Percentiles rank a stretch among this genome's conserved stretches.
These are phyloP conservation scores for Propithecus deckenii DNA, from an alignment of 2,797 vertebrate species.

Conservation along the genomic window DNA sequence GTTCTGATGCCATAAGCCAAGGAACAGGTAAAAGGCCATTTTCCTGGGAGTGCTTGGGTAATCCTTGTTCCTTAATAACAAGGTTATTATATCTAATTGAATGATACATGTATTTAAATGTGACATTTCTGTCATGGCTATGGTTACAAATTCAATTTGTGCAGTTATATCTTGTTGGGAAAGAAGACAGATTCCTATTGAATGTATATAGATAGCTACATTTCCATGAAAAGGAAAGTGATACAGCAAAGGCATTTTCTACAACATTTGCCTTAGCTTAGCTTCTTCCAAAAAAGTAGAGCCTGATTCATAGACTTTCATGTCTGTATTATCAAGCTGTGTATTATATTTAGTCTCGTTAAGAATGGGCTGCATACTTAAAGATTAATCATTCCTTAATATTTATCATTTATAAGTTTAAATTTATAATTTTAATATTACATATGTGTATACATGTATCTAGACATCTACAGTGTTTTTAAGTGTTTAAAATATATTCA, in stretches of 20 bases:
- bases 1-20: not conserved
- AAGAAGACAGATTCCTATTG: not conserved
- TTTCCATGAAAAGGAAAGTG: slow-evolving; percentile 1
- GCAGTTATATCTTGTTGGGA: not conserved
- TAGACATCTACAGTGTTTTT: not conserved
- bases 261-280: not conserved
- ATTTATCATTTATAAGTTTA: not conserved
- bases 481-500: not conserved
- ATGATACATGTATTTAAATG: not conserved
- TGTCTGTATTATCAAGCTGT: not conserved
- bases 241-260: not conserved
- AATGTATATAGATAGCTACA: not conserved
- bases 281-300: not conserved
- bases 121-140: not conserved
- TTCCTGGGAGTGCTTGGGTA: not conserved
- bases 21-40: not conserved
- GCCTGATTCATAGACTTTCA: not conserved
- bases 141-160: slow-evolving; percentile 16
- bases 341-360: not conserved
- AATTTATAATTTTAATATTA: not conserved
- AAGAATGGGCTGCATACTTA: not conserved
- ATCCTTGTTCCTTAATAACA: not conserved
- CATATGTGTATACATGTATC: not conserved
- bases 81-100: slow-evolving; percentile 10
- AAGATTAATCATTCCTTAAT: not conserved